Conservation (phyloP, 1,140 invertebrate species). For the Procambarus clarkii region DNA sequence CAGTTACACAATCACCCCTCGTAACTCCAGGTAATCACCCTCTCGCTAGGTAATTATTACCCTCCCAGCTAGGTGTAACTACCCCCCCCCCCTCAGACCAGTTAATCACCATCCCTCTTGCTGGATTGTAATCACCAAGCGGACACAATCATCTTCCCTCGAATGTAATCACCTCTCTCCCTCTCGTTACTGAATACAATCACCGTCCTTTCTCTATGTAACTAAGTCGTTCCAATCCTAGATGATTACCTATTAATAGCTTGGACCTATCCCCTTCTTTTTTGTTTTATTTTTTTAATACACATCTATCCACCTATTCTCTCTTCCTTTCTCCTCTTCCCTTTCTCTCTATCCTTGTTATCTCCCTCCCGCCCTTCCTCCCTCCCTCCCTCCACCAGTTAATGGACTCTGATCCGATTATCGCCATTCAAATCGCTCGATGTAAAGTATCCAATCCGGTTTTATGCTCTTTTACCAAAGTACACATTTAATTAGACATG, state of each 20-base stretch:
- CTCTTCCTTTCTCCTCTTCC: too few relatives aligned
- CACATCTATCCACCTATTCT: background rate
- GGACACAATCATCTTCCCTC: too few relatives aligned
- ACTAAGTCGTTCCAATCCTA: constrained; percentile 34
- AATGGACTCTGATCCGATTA: constrained; percentile 68
- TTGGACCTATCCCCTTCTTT: background rate
- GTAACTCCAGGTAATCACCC: too few relatives aligned
- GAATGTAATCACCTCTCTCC: background rate
- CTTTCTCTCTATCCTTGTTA: too few relatives aligned
- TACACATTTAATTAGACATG: constrained; percentile 62
- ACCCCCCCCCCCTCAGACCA: too few relatives aligned
- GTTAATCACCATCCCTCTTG: too few relatives aligned
- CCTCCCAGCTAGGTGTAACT: too few relatives aligned
- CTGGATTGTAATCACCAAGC: too few relatives aligned
- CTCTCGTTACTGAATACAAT: background rate
- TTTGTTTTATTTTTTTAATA: background rate
- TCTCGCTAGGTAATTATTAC: too few relatives aligned
- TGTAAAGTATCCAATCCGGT: constrained; percentile 67
- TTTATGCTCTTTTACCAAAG: constrained; percentile 63
- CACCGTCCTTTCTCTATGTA: background rate
- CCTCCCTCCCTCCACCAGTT: constrained; percentile 21
- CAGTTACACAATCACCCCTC: too few relatives aligned
- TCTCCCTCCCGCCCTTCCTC: background rate
- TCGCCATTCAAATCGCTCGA: constrained; percentile 64
- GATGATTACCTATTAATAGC: constrained; percentile 53